Percentiles rank a stretch among this genome's conserved stretches.
Evolutionary conservation across 1,140 invertebrate genomes (phyloP).

Genomic region (Drosophila sechellia): DNA sequence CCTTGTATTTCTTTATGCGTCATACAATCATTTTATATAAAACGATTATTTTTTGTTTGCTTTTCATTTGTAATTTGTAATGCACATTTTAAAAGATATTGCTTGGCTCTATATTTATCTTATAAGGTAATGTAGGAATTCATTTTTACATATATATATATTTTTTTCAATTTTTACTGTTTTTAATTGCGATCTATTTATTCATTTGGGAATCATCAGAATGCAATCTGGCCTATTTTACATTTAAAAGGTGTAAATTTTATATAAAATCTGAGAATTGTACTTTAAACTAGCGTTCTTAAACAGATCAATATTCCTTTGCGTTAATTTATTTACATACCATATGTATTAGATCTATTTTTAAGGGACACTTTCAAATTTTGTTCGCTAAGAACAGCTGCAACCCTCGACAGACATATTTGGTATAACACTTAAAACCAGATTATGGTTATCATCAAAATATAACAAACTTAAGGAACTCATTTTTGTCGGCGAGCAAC

Average conservation of each 20-base stretch:
- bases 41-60: background rate
- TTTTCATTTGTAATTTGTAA: background rate
- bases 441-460: constrained; percentile 94
- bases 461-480: constrained; percentile 96
- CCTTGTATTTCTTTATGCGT: no score
- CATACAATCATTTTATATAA: background rate
- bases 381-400: constrained; percentile 91
- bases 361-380: background rate
- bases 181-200: background rate
- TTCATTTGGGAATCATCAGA: background rate
- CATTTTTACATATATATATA: no score
- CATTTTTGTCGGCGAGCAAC: constrained; percentile 95
- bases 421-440: constrained; percentile 94
- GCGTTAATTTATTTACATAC: constrained; percentile 2
- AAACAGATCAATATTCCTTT: background rate
- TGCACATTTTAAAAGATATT: background rate
- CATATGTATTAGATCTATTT: background rate
- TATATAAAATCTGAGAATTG: background rate
- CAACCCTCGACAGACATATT: constrained; percentile 97
- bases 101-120: background rate
- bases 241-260: background rate
- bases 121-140: background rate
- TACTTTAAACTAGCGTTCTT: background rate
- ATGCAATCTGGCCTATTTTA: background rate
- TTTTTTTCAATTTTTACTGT: background rate